Conservation (phyloP, 2,797 vertebrate species). For the Hydrophis major region DNA sequence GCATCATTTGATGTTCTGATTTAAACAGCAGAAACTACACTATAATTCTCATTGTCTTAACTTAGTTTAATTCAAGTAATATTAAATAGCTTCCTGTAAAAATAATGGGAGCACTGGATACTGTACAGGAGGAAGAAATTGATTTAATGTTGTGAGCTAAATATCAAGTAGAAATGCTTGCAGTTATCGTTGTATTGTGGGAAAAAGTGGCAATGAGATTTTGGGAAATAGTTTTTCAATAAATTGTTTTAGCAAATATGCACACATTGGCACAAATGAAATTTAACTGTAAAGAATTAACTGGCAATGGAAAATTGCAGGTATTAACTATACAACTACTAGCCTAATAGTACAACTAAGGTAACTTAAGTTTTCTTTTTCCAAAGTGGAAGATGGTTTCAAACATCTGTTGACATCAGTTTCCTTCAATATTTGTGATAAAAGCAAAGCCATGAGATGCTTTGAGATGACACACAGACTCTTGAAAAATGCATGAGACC, state of each 20-base stretch:
- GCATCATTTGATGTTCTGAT: constrained; percentile 7
- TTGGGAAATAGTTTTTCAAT: neutral
- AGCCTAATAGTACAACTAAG: neutral
- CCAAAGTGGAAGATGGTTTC: neutral
- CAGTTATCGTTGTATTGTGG: neutral
- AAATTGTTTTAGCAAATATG: neutral
- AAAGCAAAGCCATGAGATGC: constrained; percentile 2
- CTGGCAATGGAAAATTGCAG: neutral
- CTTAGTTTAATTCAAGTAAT: neutral
- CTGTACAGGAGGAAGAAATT: neutral
- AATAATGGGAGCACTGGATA: neutral
- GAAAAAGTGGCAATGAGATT: neutral
- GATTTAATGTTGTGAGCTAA: neutral
- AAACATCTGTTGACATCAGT: neutral
- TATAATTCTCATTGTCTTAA: constrained; percentile 17
- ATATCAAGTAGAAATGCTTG: neutral
- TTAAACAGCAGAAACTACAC: neutral
- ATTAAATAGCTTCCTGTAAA: constrained; percentile 14
- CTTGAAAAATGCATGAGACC: neutral
- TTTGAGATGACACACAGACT: neutral
- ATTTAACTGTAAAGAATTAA: neutral
- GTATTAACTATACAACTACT: neutral
- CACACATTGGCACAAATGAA: neutral
- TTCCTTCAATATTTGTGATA: constrained; percentile 31
- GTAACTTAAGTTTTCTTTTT: neutral